Base-by-base conservation (phyloP, 2,113 vertebrate species). In the Thymallus thymallus region DNA sequence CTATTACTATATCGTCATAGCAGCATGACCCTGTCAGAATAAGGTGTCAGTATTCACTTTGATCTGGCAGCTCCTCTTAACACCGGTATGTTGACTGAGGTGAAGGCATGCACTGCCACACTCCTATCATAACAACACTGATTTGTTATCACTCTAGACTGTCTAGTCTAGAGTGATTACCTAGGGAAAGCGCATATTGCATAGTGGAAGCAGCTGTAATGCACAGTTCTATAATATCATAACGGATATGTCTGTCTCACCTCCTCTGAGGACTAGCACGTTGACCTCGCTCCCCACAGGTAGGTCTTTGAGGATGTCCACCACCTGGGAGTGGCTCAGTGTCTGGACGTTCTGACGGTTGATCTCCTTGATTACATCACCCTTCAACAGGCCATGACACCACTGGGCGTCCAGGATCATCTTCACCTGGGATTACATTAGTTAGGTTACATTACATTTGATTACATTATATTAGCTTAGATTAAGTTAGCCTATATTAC, bases 381-480 rank as follows among this genome's bases (percentile, higher is more conserved):
- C 97, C 77, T 98, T 99, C 84, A 98, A 91, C 76, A 99, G 90
- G 68, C 97, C 98, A 7, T 94, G 95, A 86, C 98, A 99, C 96
- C 97, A 98, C 91, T 99, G 97, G 13, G 95, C 96, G 23, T 99
- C 98, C 89, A 99, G 85, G 89, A 99, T 98, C 96, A 99, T 99
- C 89, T 98, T 99, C 78, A 99, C 98, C 48, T 51, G 48, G 48
- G 48, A 51, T 51, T 5, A 51, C 48, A 51, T 51, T 51, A 18
- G 48, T 51, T 16, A 51, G 12, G 48, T 51, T 51, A 41, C 48
- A 18, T 51, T 16, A 51, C 60, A 41, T 51, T 35, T 35, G 7
- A 35, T 41, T 41, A 51, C 12, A 51, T 51, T 16, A 18, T 18
- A 51, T 51, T 51, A 5, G 48, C 18, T 41, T 51, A 16, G 48